These are phyloP conservation scores for Schizotus pectinicornis DNA, from an alignment of 2,888 invertebrate species.

Conservation along the genomic window DNA sequence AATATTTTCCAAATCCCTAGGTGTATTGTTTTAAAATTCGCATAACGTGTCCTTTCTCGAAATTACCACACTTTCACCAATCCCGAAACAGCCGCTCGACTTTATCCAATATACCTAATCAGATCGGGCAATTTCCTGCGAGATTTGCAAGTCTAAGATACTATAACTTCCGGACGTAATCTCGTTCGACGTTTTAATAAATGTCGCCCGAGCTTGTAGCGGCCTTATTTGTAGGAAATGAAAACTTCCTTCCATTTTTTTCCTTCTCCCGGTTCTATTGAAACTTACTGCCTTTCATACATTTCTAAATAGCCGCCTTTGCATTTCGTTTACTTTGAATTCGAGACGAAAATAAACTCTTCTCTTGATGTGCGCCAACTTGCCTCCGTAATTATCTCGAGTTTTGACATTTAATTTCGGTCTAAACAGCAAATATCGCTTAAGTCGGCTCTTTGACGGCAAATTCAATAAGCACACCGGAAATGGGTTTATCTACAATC, in stretches of 20 bases:
- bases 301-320: constrained; percentile 10
- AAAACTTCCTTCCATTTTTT: constrained; percentile 1
- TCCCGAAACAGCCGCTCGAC: not conserved
- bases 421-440: too few relatives aligned
- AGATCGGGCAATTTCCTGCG: constrained; percentile 24
- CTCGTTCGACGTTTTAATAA: constrained; percentile 35
- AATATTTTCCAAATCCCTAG: constrained; percentile 28
- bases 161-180: constrained; percentile 28
- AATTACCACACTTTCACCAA: not conserved
- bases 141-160: constrained; percentile 35
- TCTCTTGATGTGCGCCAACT: not conserved
- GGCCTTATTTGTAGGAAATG: constrained; percentile 9
- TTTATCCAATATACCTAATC: constrained; percentile 12
- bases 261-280: not conserved
- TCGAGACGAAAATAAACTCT: not conserved
- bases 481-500: too few relatives aligned
- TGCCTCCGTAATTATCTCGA: constrained; percentile 5
- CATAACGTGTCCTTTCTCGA: constrained; percentile 7
- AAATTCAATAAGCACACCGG: too few relatives aligned
- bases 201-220: constrained; percentile 20
- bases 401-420: too few relatives aligned
- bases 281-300: constrained; percentile 9
- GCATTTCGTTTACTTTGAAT: constrained; percentile 5
- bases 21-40: constrained; percentile 29
- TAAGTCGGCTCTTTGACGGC: too few relatives aligned